phyloP scores from a whole-genome alignment of 2,797 vertebrate species.

The Phoeniculus purpureus region DNA sequence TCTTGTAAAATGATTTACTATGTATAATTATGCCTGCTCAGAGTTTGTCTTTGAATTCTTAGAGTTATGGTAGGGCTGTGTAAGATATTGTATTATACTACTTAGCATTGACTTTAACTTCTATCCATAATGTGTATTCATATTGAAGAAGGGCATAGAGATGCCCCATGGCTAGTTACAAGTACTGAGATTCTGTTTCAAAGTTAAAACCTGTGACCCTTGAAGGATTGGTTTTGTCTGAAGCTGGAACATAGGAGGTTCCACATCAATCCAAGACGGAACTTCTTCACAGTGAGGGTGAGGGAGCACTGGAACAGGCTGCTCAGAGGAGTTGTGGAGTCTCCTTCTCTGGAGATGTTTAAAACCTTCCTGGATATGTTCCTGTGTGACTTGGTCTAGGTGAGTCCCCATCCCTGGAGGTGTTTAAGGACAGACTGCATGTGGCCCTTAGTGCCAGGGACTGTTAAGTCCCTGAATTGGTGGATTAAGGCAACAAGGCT shows the following conservation, averaged over 20 bases:
- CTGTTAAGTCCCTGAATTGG: not conserved
- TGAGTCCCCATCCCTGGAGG: too few species aligned
- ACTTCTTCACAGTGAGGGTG: too few species aligned
- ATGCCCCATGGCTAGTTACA: not conserved
- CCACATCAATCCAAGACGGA: too few species aligned
- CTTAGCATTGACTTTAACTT: not conserved
- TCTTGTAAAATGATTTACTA: not conserved
- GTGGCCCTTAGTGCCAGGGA: too few species aligned
- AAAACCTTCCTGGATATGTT: too few species aligned
- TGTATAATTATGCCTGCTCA: not conserved
- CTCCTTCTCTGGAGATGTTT: too few species aligned
- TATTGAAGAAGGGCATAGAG: not conserved
- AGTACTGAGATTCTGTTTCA: not conserved
- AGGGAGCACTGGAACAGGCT: too few species aligned
- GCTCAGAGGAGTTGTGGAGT: too few species aligned
- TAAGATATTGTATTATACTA: not conserved
- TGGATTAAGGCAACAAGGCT: not conserved
- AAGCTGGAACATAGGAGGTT: too few species aligned
- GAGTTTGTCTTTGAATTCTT: not conserved
- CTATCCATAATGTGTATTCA: not conserved
- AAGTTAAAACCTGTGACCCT: not conserved
- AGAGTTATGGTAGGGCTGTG: not conserved
- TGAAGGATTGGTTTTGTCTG: not conserved
- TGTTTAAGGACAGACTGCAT: too few species aligned
- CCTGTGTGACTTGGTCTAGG: too few species aligned